Conservation (phyloP, 1,140 invertebrate species). For the Drosophila obscura region DNA sequence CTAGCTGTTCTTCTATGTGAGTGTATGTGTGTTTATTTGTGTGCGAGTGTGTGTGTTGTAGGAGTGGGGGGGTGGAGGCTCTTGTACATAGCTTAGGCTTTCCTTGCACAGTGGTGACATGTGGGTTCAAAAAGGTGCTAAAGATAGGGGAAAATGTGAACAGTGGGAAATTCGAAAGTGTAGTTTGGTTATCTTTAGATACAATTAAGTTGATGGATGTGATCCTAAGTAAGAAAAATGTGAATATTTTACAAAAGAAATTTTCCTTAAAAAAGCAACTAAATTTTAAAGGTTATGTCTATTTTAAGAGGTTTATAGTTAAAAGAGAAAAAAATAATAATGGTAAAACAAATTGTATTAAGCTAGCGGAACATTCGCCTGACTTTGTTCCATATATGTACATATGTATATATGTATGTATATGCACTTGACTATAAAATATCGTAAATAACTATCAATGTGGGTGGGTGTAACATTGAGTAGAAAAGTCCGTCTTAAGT, state of each 20-base stretch:
- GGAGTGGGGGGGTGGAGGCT: background rate
- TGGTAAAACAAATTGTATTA: background rate
- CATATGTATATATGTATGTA: too few relatives aligned
- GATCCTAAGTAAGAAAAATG: too few relatives aligned
- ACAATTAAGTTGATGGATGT: background rate
- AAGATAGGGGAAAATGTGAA: background rate
- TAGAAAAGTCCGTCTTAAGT: too few relatives aligned
- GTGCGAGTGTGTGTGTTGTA: background rate
- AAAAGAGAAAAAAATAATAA: background rate
- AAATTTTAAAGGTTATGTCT: too few relatives aligned
- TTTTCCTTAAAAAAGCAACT: too few relatives aligned
- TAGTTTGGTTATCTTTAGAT: background rate
- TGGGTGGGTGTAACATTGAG: background rate
- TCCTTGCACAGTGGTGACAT: slow-evolving; percentile 50
- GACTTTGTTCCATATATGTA: background rate
- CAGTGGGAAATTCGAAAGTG: background rate
- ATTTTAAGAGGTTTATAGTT: too few relatives aligned
- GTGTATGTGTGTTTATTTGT: slow-evolving; percentile 18
- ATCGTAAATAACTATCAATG: too few relatives aligned
- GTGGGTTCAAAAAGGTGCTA: background rate
- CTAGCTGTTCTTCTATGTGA: slow-evolving; percentile 28
- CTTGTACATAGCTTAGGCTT: slow-evolving; percentile 70
- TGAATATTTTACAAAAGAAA: too few relatives aligned
- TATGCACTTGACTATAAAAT: too few relatives aligned
- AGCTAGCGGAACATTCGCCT: too few relatives aligned